Conservation (phyloP, 2,888 invertebrate genomes). For the Athalia rosae region DNA sequence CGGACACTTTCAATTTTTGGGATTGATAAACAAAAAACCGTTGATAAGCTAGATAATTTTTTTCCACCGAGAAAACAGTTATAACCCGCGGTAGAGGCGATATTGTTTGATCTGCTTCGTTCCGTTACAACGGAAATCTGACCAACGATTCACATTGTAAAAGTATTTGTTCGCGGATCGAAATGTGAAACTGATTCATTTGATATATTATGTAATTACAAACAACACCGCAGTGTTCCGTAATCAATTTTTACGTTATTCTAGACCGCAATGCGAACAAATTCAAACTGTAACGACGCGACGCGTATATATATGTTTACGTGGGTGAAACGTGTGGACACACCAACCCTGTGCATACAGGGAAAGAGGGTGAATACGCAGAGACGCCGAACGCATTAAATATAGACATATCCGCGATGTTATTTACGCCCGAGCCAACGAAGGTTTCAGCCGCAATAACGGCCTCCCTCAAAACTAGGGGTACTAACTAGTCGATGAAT, state of each 20-base stretch:
- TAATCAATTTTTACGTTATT: conserved; percentile 20
- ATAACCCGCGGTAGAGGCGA: no score
- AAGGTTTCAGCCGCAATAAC: conserved; percentile 1
- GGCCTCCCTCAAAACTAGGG: conserved; percentile 8
- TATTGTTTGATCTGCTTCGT: no score
- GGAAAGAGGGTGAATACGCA: background rate
- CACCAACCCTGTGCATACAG: background rate
- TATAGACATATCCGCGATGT: conserved; percentile 40
- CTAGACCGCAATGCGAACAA: conserved; percentile 15
- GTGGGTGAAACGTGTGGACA: background rate
- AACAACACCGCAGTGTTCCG: conserved; percentile 28
- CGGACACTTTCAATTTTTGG: no score
- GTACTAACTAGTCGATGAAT: conserved; percentile 40
- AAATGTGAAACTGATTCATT: conserved; percentile 15
- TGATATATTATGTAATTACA: conserved; percentile 36
- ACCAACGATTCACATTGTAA: background rate
- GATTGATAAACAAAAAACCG: no score
- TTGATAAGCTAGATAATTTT: no score
- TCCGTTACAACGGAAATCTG: no score
- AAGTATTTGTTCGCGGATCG: background rate
- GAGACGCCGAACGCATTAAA: conserved; percentile 19
- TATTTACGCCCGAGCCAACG: conserved; percentile 15
- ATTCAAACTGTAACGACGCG: background rate
- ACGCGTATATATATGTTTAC: background rate
- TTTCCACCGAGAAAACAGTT: no score